These are phyloP conservation scores for Acanthiza pusilla DNA, from an alignment of 2,797 vertebrate species.

Conservation along the genomic window DNA sequence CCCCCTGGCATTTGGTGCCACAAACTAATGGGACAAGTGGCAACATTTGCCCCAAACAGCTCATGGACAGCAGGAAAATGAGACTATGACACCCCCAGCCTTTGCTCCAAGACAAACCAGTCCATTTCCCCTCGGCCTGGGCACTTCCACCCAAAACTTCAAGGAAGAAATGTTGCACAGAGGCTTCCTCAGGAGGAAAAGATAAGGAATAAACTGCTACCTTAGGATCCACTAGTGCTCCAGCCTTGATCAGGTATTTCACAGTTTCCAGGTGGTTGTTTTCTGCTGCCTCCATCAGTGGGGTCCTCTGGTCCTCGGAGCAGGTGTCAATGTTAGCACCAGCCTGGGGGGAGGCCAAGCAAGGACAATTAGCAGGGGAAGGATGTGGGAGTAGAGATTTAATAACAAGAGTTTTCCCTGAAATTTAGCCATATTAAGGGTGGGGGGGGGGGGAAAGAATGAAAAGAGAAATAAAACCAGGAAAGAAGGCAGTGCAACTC, in stretches of 20 bases:
- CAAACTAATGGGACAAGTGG: neutral
- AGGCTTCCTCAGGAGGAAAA: conserved; percentile 49
- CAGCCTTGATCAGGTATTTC: conserved; percentile 93
- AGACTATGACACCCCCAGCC: neutral
- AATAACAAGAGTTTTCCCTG: neutral
- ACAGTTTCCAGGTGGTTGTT: conserved; percentile 92
- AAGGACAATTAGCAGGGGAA: neutral
- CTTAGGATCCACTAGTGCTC: conserved; percentile 87
- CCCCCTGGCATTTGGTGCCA: neutral
- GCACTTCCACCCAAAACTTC: neutral
- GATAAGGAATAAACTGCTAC: conserved; percentile 54
- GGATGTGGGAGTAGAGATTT: neutral
- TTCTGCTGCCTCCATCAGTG: conserved; percentile 91
- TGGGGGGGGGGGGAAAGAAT: fast-evolving
- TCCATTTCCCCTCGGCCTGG: neutral
- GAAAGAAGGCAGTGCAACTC: neutral
- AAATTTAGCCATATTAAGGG: neutral
- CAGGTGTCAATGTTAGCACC: conserved; percentile 93
- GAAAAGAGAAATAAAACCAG: neutral
- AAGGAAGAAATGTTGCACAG: neutral
- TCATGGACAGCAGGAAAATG: neutral
- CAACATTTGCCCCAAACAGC: neutral
- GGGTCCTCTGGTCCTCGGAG: conserved; percentile 90
- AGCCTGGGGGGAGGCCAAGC: conserved; percentile 74
- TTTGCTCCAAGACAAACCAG: neutral